These are phyloP conservation scores for Eilema caniola DNA, from an alignment of 2,888 invertebrate species.

Conservation along the genomic window DNA sequence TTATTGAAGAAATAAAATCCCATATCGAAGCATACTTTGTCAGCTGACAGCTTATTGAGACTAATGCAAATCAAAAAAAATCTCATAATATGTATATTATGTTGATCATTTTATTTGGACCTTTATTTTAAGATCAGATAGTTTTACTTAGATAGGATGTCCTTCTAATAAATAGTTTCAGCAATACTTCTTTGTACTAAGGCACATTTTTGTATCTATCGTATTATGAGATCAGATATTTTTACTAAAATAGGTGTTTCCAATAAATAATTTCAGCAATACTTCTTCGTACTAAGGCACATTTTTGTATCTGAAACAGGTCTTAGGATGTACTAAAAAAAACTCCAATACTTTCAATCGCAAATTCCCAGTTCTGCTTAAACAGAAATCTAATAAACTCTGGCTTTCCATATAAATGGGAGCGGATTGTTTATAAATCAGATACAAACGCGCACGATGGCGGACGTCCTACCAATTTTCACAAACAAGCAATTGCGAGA, in stretches of 20 bases:
- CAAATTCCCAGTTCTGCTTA: not conserved
- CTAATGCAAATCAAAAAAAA: not conserved
- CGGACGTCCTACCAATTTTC: constrained; percentile 12
- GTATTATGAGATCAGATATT: not conserved
- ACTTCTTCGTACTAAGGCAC: not conserved
- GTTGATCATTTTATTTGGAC: not conserved
- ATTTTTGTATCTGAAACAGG: not conserved
- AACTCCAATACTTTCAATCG: constrained; percentile 5
- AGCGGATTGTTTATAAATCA: constrained; percentile 14
- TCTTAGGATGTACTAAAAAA: not conserved
- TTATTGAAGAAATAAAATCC: not conserved
- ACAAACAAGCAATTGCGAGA: constrained; percentile 29
- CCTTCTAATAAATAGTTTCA: not conserved
- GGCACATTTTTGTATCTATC: not conserved
- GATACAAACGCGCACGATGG: not conserved
- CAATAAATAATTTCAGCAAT: not conserved
- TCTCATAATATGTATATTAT: no score
- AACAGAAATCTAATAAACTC: not conserved
- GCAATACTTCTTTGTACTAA: not conserved
- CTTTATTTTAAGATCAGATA: not conserved
- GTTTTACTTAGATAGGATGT: not conserved
- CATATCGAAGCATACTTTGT: not conserved
- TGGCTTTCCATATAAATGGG: not conserved
- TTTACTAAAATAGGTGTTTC: not conserved
- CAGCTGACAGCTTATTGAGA: not conserved